Base-by-base conservation (phyloP, 2,888 invertebrate species). In the Antheraea yamamai region DNA sequence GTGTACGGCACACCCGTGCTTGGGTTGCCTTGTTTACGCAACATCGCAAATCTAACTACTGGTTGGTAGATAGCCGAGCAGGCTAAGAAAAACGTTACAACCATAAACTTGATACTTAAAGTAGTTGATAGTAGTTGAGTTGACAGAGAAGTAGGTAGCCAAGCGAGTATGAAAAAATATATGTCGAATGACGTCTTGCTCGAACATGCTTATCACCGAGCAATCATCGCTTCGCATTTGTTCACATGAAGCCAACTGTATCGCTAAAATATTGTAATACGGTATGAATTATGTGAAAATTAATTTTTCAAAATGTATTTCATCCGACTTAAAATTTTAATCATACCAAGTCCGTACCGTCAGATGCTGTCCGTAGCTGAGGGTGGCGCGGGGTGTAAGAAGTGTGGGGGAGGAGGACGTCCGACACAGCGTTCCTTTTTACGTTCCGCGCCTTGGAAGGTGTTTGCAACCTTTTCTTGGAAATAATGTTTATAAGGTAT, bases 361-460 rank as follows among this genome's bases (percentile, higher is more conserved):
- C 84, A 82, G 83, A 83, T 85, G 89, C 86, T 91, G 92, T 88
- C 93, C 93, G 92, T 84, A 87, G 85, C 84, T 81, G 80, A 79
- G 81, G 80, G 84, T 30, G 81, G 79, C 73, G 77, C 71, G 76
- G 74, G 76, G 77, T 52, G 82, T 73, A 79, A 74, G 75, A 79
- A 70, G 79, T 66, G 77, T 79, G 81, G 84, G 80, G 82, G 75
- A 81, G 88, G 87, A 85, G 89, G 89, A 66, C 88, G 94, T 92
- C 93, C 93, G 87, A 93, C 93, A 90, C 89, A 89, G 91, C 91
- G 88, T 91, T 94, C 93, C 94, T 94, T 95, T 95, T 94, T 94
- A 93, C 93, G 93, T 92, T 89, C 88, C 87, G 84, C 88, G 87
- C 87, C 86, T 85, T 75, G 78, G 39, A 88, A 87, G 89, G 81